Percentiles rank a stretch among this genome's conserved stretches.
Evolutionary conservation across 2,113 vertebrate genomes (phyloP).

Genomic region (Butorides virescens): DNA sequence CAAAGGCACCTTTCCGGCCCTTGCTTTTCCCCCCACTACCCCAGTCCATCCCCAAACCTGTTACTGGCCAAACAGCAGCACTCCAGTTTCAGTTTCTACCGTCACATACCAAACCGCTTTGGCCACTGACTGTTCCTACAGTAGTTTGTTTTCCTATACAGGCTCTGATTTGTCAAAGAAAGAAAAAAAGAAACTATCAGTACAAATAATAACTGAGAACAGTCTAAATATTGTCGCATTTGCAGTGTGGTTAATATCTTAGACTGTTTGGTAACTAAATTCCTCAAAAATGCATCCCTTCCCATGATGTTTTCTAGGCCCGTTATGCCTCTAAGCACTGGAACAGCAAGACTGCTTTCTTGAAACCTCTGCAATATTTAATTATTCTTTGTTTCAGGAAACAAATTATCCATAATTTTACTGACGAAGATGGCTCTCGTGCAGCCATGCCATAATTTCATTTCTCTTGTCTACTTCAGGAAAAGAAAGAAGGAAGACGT

Average conservation of each 20-base stretch:
- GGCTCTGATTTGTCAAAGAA: background rate
- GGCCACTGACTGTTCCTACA: background rate
- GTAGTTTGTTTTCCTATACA: background rate
- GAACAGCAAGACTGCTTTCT: background rate
- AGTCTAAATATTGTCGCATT: background rate
- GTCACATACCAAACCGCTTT: background rate
- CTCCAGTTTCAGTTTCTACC: background rate
- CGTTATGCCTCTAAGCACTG: background rate
- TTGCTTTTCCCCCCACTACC: background rate
- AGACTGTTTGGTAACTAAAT: background rate
- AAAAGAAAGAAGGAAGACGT: background rate
- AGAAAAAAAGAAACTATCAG: background rate
- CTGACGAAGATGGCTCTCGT: background rate
- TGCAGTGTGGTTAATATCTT: background rate
- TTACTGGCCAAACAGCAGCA: background rate
- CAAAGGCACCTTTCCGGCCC: background rate
- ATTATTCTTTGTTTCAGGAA: constrained; percentile 40
- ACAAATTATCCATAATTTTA: background rate
- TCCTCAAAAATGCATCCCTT: background rate
- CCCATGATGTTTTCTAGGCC: background rate
- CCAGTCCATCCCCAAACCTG: background rate
- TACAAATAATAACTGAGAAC: background rate
- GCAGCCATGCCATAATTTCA: background rate
- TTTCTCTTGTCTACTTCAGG: constrained; percentile 8
- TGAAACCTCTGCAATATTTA: background rate